phyloP scores from a whole-genome alignment of 2,113 vertebrate species.

The Cyprinodon brontotheroides region DNA sequence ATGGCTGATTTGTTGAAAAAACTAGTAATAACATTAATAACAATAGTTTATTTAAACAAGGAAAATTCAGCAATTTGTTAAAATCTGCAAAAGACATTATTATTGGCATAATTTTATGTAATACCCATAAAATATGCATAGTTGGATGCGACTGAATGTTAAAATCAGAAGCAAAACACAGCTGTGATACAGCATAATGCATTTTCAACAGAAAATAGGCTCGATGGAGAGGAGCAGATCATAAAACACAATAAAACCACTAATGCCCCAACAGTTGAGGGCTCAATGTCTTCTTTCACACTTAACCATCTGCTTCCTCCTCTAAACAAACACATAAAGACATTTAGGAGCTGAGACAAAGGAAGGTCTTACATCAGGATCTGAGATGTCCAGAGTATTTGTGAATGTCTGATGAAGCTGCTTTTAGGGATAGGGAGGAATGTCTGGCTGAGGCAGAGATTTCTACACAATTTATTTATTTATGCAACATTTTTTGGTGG shows the following conservation, averaged over 20 bases:
- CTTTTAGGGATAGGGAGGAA: constrained; percentile 19
- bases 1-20: not conserved
- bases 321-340: constrained; percentile 34
- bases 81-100: too few species aligned
- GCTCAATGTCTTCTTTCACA: constrained; percentile 37
- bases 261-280: constrained; percentile 10
- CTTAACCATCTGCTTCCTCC: constrained; percentile 20
- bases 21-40: not conserved
- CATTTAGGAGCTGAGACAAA: constrained; percentile 1
- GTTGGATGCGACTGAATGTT: not conserved
- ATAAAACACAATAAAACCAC: not conserved
- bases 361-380: constrained; percentile 28
- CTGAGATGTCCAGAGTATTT: not conserved
- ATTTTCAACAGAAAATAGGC: not conserved
- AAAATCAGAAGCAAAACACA: not conserved
- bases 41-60: too few species aligned
- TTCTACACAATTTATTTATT: constrained; percentile 35
- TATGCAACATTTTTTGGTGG: constrained; percentile 40
- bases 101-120: not conserved
- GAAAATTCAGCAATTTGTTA: too few species aligned
- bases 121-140: rapidly evolving
- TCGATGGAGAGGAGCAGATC: not conserved
- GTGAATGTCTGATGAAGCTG: constrained; percentile 1
- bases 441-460: constrained; percentile 21
- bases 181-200: not conserved